Percentiles rank a stretch among this genome's conserved stretches.
Evolutionary conservation across 2,113 vertebrate species (phyloP).

Genomic region (Mus spicilegus): DNA sequence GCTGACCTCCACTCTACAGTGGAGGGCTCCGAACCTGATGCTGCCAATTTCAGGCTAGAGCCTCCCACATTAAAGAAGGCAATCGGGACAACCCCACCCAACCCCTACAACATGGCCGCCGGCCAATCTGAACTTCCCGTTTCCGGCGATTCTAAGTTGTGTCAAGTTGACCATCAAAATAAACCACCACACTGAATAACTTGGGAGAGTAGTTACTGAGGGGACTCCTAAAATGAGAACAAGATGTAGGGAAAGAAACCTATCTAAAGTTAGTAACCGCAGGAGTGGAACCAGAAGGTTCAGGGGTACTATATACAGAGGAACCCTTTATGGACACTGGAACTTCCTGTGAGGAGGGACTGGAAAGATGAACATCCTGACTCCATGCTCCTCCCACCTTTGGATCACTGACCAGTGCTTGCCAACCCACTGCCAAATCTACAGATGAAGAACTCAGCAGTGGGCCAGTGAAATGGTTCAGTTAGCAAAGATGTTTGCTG

Average conservation of each 20-base stretch:
- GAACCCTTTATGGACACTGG: neutral
- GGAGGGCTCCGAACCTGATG: neutral
- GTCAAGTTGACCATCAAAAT: neutral
- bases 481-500: neutral
- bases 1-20: neutral
- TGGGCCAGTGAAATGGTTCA: neutral
- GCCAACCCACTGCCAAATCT: neutral
- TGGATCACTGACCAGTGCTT: neutral
- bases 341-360: neutral
- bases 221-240: neutral
- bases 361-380: neutral
- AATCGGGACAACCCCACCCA: neutral
- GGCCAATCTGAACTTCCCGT: neutral
- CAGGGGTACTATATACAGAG: neutral
- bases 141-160: neutral
- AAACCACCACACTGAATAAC: neutral
- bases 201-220: neutral
- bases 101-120: neutral
- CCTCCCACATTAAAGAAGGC: neutral
- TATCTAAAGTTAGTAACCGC: neutral
- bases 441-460: neutral
- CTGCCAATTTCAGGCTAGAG: neutral
- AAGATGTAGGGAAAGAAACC: neutral
- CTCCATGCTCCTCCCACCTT: neutral
- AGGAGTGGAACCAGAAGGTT: neutral